Percentiles rank a stretch among this genome's conserved stretches.
These are phyloP conservation scores for Caenorhabditis imperialis DNA, from an alignment of 2,888 invertebrate species.

Conservation along the genomic window DNA sequence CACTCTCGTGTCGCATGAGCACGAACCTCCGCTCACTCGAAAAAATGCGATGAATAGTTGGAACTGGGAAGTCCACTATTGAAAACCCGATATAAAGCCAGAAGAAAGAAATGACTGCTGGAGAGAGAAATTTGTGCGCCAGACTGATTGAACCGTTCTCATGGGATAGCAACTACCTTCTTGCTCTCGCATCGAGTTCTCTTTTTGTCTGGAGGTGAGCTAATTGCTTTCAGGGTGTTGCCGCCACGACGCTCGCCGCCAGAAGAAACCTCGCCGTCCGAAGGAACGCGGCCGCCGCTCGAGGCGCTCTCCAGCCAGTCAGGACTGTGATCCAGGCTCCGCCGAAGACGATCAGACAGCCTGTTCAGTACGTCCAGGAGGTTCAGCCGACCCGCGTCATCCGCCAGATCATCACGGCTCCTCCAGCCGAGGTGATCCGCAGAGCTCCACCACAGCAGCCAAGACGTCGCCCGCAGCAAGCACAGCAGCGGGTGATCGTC, in stretches of 20 bases:
- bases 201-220: conserved; percentile 38
- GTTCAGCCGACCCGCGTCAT: conserved; percentile 33
- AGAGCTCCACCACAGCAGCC: conserved; percentile 25
- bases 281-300: conserved; percentile 16
- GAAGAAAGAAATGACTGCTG: not conserved
- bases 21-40: not conserved
- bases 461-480: conserved; percentile 30
- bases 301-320: conserved; percentile 13
- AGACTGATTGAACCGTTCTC: conserved; percentile 3
- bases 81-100: conserved; percentile 57
- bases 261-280: conserved; percentile 24
- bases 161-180: conserved; percentile 26
- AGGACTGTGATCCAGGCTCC: conserved; percentile 24
- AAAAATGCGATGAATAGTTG: conserved; percentile 41
- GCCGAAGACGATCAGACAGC: conserved; percentile 8
- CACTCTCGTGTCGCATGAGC: conserved; percentile 50
- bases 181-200: conserved; percentile 37
- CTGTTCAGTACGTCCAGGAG: conserved; percentile 19
- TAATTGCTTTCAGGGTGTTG: conserved; percentile 48
- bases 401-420: conserved; percentile 41
- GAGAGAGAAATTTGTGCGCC: not conserved
- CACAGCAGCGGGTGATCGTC: conserved; percentile 31
- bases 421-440: conserved; percentile 20
- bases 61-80: conserved; percentile 33
- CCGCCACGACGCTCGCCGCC: conserved; percentile 35